Percentiles rank a stretch among this genome's conserved stretches.
Evolutionary conservation across 2,888 invertebrate species (phyloP).

Genomic region (Adelphocoris suturalis): DNA sequence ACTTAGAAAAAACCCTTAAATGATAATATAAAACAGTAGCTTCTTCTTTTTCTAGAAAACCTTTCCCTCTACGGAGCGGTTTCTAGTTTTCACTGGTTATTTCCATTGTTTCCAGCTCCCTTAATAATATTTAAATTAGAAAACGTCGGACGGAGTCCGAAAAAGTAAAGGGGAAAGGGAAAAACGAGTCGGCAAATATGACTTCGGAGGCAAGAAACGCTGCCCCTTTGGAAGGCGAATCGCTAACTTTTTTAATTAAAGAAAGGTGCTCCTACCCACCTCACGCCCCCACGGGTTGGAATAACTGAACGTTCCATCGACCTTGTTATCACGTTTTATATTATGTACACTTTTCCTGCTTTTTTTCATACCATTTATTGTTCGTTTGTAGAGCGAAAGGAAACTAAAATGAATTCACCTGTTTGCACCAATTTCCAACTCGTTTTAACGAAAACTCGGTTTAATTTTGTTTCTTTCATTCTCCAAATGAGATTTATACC

Average conservation of each 20-base stretch:
- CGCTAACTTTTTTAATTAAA: constrained; percentile 42
- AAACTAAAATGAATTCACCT: not conserved
- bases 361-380: not conserved
- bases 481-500: too few relatives aligned
- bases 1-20: too few relatives aligned
- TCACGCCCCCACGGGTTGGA: not conserved
- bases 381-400: not conserved
- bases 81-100: constrained; percentile 8
- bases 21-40: too few relatives aligned
- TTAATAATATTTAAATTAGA: constrained; percentile 55
- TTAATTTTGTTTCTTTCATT: too few relatives aligned
- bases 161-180: not conserved
- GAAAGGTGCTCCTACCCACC: not conserved
- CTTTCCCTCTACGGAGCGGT: not conserved
- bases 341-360: too few relatives aligned
- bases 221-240: constrained; percentile 20
- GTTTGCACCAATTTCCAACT: not conserved
- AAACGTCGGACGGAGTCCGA: not conserved
- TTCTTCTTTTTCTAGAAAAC: too few relatives aligned
- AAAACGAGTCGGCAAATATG: constrained; percentile 15
- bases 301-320: not conserved
- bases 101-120: not conserved
- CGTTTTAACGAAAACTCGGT: too few relatives aligned
- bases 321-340: too few relatives aligned
- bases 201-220: not conserved